Evolutionary conservation across 2,797 vertebrate genomes (phyloP).

Genomic region (Synanceia verrucosa): DNA sequence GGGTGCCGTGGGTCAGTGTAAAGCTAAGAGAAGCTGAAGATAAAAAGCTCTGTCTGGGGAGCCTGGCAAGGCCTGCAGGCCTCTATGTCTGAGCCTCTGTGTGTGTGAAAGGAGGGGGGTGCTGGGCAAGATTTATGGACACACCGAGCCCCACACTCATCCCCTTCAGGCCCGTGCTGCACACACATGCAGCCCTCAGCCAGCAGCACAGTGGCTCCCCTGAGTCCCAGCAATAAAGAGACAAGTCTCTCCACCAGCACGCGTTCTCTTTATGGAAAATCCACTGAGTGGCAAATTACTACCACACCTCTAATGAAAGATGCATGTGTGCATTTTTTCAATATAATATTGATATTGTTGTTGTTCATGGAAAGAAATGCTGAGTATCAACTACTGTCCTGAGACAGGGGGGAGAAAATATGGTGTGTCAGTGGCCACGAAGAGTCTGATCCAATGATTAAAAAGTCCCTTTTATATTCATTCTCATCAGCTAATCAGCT

Average conservation of each 20-base stretch:
- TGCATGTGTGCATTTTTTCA: conserved; percentile 37
- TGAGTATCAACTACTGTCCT: background rate
- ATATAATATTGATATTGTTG: conserved; percentile 2
- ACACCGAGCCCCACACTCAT: conserved; percentile 62
- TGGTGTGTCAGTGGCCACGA: conserved; percentile 14
- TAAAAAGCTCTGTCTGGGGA: conserved; percentile 64
- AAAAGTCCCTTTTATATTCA: conserved; percentile 40
- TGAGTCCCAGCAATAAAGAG: conserved; percentile 74
- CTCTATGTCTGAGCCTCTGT: conserved; percentile 43
- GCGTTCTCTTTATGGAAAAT: conserved; percentile 72
- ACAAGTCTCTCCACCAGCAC: conserved; percentile 66
- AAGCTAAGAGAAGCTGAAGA: conserved; percentile 65
- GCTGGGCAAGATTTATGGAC: conserved; percentile 78
- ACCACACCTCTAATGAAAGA: conserved; percentile 55
- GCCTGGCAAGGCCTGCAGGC: conserved; percentile 54
- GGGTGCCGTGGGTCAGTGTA: conserved; percentile 67
- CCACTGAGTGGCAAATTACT: conserved; percentile 70
- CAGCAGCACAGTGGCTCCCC: conserved; percentile 69
- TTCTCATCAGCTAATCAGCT: conserved; percentile 60
- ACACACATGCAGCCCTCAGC: conserved; percentile 47
- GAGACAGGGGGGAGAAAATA: conserved; percentile 6
- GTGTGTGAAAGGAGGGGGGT: conserved; percentile 62
- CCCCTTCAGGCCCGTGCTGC: conserved; percentile 58
- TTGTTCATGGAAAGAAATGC: conserved; percentile 5
- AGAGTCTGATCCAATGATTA: conserved; percentile 27